Evolutionary conservation across 2,888 invertebrate species (phyloP).

Genomic region (Parnassius glacialis): DNA sequence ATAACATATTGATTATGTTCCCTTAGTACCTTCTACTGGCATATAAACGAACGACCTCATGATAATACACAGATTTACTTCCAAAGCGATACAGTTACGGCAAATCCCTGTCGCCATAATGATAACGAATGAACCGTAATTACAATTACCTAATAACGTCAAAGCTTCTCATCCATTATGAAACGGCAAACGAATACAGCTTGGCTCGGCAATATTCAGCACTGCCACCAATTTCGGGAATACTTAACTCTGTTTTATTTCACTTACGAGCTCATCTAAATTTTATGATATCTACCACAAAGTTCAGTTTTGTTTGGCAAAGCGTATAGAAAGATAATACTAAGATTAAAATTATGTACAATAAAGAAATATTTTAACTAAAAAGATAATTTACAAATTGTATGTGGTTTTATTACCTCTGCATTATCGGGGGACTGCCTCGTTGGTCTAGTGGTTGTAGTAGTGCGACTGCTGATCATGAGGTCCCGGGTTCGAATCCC

Average conservation of each 20-base stretch:
- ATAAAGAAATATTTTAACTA: too few species aligned
- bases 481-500: too few species aligned
- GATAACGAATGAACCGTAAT: slow-evolving; percentile 10
- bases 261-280: slow-evolving; percentile 2
- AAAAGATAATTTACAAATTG: too few species aligned
- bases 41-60: not conserved
- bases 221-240: not conserved
- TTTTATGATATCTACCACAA: not conserved
- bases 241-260: slow-evolving; percentile 4
- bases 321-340: not conserved
- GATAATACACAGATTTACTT: not conserved
- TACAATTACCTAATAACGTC: slow-evolving; percentile 5
- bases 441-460: too few species aligned
- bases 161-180: slow-evolving; percentile 7
- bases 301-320: not conserved
- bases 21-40: too few species aligned
- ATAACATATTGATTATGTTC: too few species aligned
- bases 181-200: slow-evolving; percentile 5
- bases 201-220: slow-evolving; percentile 1
- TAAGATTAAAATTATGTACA: slow-evolving; percentile 2
- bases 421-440: too few species aligned
- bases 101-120: slow-evolving; percentile 4
- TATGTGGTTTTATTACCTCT: too few species aligned
- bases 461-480: too few species aligned
- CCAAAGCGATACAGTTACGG: not conserved